Percentiles rank a stretch among this genome's conserved stretches.
These are phyloP conservation scores for Chrosomus eos DNA, from an alignment of 2,797 vertebrate genomes.

Conservation along the genomic window DNA sequence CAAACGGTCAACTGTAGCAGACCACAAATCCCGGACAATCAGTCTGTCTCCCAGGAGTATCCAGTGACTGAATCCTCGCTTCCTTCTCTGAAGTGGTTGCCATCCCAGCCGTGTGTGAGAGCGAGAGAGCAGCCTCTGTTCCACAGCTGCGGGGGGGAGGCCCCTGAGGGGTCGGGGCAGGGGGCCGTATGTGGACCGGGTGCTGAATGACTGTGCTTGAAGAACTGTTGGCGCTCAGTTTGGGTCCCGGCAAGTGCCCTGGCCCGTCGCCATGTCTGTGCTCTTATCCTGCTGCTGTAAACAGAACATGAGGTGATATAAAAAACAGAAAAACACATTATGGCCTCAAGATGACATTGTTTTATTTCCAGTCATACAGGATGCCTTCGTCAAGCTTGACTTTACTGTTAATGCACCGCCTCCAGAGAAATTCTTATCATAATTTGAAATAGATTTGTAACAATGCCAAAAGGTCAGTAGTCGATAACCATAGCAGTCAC, in stretches of 20 bases:
- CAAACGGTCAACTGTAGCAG: slow-evolving; percentile 18
- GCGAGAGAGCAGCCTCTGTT: slow-evolving; percentile 20
- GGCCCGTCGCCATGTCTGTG: slow-evolving; percentile 36
- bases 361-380: not conserved
- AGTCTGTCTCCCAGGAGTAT: slow-evolving; percentile 19
- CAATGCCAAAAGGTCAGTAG: not conserved
- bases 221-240: slow-evolving; percentile 33
- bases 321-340: not conserved
- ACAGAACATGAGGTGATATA: not conserved
- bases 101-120: slow-evolving; percentile 12
- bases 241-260: slow-evolving; percentile 26
- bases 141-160: slow-evolving; percentile 25
- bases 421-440: not conserved
- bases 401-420: not conserved
- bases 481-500: not conserved
- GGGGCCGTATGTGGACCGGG: slow-evolving; percentile 12
- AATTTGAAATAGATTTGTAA: too few relatives aligned
- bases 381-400: not conserved
- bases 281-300: not conserved
- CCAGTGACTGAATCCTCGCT: slow-evolving; percentile 8
- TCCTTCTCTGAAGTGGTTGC: slow-evolving; percentile 4
- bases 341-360: not conserved
- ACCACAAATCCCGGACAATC: slow-evolving; percentile 15
- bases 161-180: slow-evolving; percentile 30
- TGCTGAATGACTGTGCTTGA: slow-evolving; percentile 33